Percentiles rank a stretch among this genome's conserved stretches.
These are phyloP conservation scores for Lota lota DNA, from an alignment of 2,113 vertebrate genomes.

Conservation along the genomic window DNA sequence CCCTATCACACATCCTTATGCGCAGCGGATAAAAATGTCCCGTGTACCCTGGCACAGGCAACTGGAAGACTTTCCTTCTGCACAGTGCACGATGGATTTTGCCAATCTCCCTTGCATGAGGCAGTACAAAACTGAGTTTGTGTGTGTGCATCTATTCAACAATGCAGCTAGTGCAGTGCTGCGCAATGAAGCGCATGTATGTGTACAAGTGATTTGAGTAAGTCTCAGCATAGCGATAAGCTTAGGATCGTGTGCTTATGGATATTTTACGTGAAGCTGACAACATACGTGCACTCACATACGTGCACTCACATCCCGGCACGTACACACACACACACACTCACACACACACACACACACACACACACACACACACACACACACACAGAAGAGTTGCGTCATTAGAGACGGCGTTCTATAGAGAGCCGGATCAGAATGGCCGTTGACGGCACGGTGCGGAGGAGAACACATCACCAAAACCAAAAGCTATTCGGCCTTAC, in stretches of 20 bases:
- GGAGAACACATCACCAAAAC: too few relatives aligned
- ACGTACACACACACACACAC: too few relatives aligned
- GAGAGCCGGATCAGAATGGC: neutral
- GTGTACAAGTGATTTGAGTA: neutral
- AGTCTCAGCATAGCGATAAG: neutral
- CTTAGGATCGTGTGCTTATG: too few relatives aligned
- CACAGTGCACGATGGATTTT: neutral
- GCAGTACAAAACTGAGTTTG: constrained; percentile 1
- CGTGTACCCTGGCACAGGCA: neutral
- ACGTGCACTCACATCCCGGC: too few relatives aligned
- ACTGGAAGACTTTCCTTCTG: neutral
- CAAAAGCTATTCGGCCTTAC: too few relatives aligned
- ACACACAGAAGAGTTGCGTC: neutral
- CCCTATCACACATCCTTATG: too few relatives aligned
- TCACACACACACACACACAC: neutral
- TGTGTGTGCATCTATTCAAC: constrained; percentile 9
- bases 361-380: neutral
- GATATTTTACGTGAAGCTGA: too few relatives aligned
- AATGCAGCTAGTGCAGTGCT: constrained; percentile 18
- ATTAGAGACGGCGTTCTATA: neutral
- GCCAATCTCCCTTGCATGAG: neutral
- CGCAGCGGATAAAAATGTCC: too few relatives aligned
- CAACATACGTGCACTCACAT: too few relatives aligned
- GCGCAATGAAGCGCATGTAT: neutral
- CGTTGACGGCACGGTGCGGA: too few relatives aligned